These are phyloP conservation scores for Willisornis vidua DNA, from an alignment of 2,113 vertebrate genomes.

Conservation along the genomic window DNA sequence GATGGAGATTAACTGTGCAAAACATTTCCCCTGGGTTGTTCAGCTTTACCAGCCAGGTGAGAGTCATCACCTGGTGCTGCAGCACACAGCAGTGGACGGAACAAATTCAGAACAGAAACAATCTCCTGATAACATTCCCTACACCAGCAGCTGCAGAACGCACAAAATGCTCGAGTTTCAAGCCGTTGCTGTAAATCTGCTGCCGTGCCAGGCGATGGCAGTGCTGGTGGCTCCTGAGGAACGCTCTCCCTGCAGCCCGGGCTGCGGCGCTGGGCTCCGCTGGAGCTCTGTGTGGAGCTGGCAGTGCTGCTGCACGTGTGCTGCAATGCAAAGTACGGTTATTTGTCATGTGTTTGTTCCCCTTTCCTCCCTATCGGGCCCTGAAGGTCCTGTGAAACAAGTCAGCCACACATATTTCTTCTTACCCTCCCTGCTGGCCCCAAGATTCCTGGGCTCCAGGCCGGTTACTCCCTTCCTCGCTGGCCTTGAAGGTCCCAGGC, in stretches of 20 bases:
- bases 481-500: not conserved
- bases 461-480: not conserved
- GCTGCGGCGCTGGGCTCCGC: not conserved
- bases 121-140: fast-evolving
- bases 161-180: fast-evolving
- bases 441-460: not conserved
- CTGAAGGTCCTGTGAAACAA: not conserved
- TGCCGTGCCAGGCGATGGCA: slow-evolving; percentile 21
- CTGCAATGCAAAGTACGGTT: fast-evolving
- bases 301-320: fast-evolving
- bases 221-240: not conserved
- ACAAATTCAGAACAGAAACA: not conserved
- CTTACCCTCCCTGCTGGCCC: not conserved
- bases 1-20: fast-evolving
- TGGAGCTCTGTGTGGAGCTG: fast-evolving
- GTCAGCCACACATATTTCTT: not conserved
- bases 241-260: not conserved
- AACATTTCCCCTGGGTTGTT: not conserved
- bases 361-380: not conserved
- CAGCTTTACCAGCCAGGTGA: not conserved
- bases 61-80: not conserved
- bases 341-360: not conserved
- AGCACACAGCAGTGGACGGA: fast-evolving
- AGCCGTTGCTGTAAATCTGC: not conserved
- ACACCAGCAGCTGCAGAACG: fast-evolving